Conservation (phyloP, 2,797 vertebrate species). For the Chelidonichthys spinosus region DNA sequence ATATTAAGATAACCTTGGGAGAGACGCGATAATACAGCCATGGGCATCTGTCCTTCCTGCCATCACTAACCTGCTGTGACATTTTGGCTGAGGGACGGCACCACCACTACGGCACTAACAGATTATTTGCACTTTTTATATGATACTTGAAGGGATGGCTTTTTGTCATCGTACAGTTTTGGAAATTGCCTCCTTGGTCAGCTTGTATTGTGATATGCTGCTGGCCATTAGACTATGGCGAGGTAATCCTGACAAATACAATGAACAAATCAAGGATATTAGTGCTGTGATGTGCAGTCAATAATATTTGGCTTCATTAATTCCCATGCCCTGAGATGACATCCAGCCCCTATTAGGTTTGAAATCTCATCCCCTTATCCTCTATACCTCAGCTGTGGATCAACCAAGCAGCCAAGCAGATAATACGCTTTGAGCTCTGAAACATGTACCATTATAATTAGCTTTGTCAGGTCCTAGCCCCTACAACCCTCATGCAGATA, state of each 20-base stretch:
- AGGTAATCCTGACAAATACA: constrained; percentile 73
- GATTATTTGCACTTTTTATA: constrained; percentile 67
- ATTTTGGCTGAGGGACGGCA: constrained; percentile 72
- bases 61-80: constrained; percentile 80
- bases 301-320: constrained; percentile 86
- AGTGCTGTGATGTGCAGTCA: constrained; percentile 73
- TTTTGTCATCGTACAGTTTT: constrained; percentile 47
- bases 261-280: constrained; percentile 81
- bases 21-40: constrained; percentile 69
- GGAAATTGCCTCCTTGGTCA: constrained; percentile 34
- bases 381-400: constrained; percentile 90
- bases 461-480: constrained; percentile 99
- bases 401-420: constrained; percentile 93
- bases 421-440: constrained; percentile 98
- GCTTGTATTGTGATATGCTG: constrained; percentile 57
- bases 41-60: constrained; percentile 71
- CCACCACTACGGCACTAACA: constrained; percentile 66
- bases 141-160: constrained; percentile 41
- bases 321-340: constrained; percentile 82
- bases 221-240: constrained; percentile 53
- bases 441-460: constrained; percentile 99
- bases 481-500: constrained; percentile 99
- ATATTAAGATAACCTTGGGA: constrained; percentile 84
- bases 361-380: constrained; percentile 79
- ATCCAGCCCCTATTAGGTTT: constrained; percentile 80